phyloP scores from a whole-genome alignment of 2,113 vertebrate species.

The Dromiciops gliroides region DNA sequence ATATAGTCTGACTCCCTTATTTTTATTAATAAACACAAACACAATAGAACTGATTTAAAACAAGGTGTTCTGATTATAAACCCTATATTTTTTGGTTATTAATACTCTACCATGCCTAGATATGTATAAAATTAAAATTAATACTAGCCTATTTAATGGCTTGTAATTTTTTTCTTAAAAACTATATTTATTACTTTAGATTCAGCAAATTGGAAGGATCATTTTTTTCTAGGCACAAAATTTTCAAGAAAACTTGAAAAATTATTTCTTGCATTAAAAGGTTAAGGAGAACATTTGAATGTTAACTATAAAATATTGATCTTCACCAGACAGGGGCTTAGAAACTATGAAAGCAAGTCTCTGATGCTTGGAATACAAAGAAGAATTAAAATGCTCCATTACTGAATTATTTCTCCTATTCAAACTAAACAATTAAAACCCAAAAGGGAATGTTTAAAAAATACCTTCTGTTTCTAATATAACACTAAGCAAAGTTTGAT shows the following conservation, averaged over 20 bases:
- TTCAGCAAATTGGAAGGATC: too few species aligned
- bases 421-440: not conserved
- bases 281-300: not conserved
- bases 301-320: not conserved
- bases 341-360: not conserved
- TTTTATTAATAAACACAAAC: not conserved
- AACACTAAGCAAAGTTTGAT: not conserved
- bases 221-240: not conserved
- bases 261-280: not conserved
- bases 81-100: not conserved
- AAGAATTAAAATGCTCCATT: not conserved
- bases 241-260: not conserved
- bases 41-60: not conserved
- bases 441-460: slow-evolving; percentile 7
- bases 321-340: not conserved
- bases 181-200: too few species aligned
- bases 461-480: not conserved
- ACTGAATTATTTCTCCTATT: not conserved
- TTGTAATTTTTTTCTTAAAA: too few species aligned
- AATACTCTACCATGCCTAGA: not conserved
- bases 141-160: not conserved
- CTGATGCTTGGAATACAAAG: not conserved
- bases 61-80: not conserved
- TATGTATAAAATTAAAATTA: not conserved
- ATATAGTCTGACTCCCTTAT: not conserved